These are phyloP conservation scores for Crocallis elinguaria DNA, from an alignment of 2,888 invertebrate species.

Conservation along the genomic window DNA sequence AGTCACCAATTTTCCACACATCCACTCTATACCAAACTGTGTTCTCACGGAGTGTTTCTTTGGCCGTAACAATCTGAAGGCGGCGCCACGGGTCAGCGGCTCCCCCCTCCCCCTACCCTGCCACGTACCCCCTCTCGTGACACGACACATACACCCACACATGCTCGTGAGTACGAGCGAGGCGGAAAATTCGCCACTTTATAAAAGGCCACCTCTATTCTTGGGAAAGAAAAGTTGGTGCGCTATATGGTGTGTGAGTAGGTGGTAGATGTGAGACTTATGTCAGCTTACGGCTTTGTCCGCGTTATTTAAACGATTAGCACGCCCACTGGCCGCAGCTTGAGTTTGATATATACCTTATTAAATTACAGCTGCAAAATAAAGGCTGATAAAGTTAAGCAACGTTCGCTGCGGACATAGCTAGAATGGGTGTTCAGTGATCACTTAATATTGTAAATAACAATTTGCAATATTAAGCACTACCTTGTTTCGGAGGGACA, in stretches of 20 bases:
- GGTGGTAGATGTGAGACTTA: not conserved
- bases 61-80: conserved; percentile 82
- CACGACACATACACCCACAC: conserved; percentile 33
- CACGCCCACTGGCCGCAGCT: too few species aligned
- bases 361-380: too few species aligned
- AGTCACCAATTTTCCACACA: not conserved
- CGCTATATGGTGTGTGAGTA: not conserved
- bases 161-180: conserved; percentile 48
- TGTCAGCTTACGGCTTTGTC: not conserved
- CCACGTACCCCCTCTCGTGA: conserved; percentile 16
- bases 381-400: too few species aligned
- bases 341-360: too few species aligned
- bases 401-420: too few species aligned
- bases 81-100: conserved; percentile 82
- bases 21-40: conserved; percentile 46
- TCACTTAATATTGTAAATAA: too few species aligned
- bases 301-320: not conserved
- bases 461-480: too few species aligned
- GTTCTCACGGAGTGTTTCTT: conserved; percentile 71
- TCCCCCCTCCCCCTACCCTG: conserved; percentile 51
- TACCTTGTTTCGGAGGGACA: too few species aligned
- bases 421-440: too few species aligned
- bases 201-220: conserved; percentile 40
- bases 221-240: conserved; percentile 27
- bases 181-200: conserved; percentile 61